Percentiles rank a stretch among this genome's conserved stretches.
phyloP scores from a whole-genome alignment of 2,888 invertebrate species.

The Anarsia innoxiella region DNA sequence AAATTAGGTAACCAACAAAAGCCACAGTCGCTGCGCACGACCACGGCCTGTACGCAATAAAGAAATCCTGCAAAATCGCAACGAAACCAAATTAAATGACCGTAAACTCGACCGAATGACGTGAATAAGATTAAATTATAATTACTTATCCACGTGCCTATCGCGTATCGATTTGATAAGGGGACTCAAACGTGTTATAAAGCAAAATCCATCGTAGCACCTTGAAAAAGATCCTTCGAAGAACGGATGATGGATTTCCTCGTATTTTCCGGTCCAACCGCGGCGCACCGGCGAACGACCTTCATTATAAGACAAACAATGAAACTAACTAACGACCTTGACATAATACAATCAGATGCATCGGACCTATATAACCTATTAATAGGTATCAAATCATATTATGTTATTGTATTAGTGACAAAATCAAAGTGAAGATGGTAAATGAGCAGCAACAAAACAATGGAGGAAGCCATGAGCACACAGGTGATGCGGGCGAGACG shows the following conservation, averaged over 20 bases:
- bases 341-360: conserved; percentile 61
- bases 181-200: conserved; percentile 24
- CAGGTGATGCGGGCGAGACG: conserved; percentile 68
- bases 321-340: conserved; percentile 68
- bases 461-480: conserved; percentile 43
- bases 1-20: conserved; percentile 73
- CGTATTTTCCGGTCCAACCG: conserved; percentile 65
- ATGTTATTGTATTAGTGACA: conserved; percentile 58
- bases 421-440: conserved; percentile 40
- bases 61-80: conserved; percentile 43
- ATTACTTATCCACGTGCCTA: conserved; percentile 31
- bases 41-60: conserved; percentile 47
- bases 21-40: conserved; percentile 52
- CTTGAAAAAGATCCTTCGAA: conserved; percentile 39
- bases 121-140: conserved; percentile 28
- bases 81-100: conserved; percentile 35
- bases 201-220: conserved; percentile 35
- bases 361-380: conserved; percentile 61
- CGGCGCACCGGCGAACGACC: conserved; percentile 55
- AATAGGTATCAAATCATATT: conserved; percentile 52
- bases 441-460: conserved; percentile 50
- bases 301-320: conserved; percentile 69
- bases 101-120: conserved; percentile 31
- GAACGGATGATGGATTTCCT: conserved; percentile 67
- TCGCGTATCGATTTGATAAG: conserved; percentile 30